These are phyloP conservation scores for Ornithoptera priamus DNA, from an alignment of 2,888 invertebrate genomes.

Conservation along the genomic window DNA sequence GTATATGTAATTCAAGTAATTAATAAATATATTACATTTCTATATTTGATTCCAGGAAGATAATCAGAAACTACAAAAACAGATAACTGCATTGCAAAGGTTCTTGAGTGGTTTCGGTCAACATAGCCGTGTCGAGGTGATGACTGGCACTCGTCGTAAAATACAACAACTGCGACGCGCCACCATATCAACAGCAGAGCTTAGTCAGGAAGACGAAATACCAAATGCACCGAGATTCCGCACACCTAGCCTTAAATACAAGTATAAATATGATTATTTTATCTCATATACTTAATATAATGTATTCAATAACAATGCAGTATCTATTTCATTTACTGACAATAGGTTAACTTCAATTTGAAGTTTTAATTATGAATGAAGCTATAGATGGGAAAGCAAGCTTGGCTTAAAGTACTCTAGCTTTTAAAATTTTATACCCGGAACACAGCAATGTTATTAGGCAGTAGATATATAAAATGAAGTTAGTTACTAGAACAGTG, in stretches of 20 bases:
- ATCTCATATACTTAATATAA: no score
- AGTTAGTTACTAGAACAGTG: no score
- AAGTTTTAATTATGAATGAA: no score
- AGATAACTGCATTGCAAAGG: slow-evolving; percentile 55
- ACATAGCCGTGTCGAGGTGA: slow-evolving; percentile 45
- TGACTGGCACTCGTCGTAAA: slow-evolving; percentile 51
- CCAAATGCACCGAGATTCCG: slow-evolving; percentile 52
- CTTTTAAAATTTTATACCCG: no score
- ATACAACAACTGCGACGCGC: slow-evolving; percentile 51
- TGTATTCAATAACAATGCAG: no score
- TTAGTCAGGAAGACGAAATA: slow-evolving; percentile 45
- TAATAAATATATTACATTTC: background rate
- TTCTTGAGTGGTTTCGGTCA: slow-evolving; percentile 60
- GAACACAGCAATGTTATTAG: no score
- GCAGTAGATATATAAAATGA: no score
- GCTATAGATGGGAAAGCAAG: no score
- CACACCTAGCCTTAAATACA: slow-evolving; percentile 67
- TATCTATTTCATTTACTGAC: no score
- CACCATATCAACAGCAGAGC: slow-evolving; percentile 59
- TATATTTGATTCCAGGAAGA: slow-evolving; percentile 54
- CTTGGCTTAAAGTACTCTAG: no score
- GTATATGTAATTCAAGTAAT: background rate
- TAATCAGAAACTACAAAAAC: slow-evolving; percentile 56
- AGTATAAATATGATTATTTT: slow-evolving; percentile 46
- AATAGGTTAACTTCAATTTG: no score